Conservation (phyloP, 2,797 vertebrate genomes). For the Sarcophilus harrisii region DNA sequence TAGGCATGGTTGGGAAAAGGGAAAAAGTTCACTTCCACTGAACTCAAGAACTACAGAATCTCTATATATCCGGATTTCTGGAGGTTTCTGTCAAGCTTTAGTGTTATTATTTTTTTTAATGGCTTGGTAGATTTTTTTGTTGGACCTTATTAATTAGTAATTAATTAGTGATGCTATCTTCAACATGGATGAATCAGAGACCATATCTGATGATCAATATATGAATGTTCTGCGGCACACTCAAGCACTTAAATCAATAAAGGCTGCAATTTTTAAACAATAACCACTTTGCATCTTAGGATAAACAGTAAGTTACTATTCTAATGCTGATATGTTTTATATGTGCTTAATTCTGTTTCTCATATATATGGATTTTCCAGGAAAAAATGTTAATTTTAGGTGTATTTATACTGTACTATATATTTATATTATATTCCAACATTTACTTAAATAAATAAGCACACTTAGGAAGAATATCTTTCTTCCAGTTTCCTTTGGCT, state of each 20-base stretch:
- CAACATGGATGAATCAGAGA: not conserved
- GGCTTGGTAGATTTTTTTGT: slow-evolving; percentile 1
- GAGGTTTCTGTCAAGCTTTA: not conserved
- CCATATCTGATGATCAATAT: not conserved
- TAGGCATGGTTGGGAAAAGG: not conserved
- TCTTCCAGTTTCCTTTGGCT: not conserved
- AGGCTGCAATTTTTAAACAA: not conserved
- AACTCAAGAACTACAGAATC: not conserved
- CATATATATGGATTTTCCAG: not conserved
- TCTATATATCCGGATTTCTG: not conserved
- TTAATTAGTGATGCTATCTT: not conserved
- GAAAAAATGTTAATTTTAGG: not conserved
- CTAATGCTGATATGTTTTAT: not conserved
- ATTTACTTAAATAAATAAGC: not conserved
- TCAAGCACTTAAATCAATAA: not conserved
- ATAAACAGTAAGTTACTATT: slow-evolving; percentile 27
- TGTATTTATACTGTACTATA: too few relatives aligned
- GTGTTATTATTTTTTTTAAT: not conserved
- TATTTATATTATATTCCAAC: not conserved
- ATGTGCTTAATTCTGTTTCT: not conserved
- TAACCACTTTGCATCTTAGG: not conserved
- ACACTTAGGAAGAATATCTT: not conserved
- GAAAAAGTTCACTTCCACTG: not conserved
- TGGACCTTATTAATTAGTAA: not conserved
- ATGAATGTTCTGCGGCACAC: not conserved